Evolutionary conservation across 1,140 invertebrate species (phyloP).

Genomic region (Saccostrea glomerata): DNA sequence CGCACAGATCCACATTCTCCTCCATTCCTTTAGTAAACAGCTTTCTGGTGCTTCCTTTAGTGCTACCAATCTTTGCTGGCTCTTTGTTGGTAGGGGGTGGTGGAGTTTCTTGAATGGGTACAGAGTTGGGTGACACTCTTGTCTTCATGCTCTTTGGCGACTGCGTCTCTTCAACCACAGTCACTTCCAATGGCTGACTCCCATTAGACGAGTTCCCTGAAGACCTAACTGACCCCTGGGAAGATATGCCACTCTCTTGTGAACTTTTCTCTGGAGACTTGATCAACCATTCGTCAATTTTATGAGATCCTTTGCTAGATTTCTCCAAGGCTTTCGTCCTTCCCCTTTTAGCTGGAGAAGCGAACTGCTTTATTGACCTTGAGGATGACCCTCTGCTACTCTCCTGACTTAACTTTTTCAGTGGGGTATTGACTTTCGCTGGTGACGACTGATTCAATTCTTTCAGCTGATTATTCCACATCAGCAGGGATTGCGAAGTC

Average conservation of each 20-base stretch:
- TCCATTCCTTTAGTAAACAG: constrained; percentile 53
- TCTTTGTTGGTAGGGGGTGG: constrained; percentile 50
- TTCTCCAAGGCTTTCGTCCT: background rate
- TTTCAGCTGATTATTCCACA: constrained; percentile 57
- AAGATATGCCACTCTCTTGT: background rate
- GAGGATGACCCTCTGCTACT: constrained; percentile 22
- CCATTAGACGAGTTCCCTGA: background rate
- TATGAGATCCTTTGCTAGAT: background rate
- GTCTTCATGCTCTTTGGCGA: constrained; percentile 61
- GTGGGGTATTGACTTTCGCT: background rate
- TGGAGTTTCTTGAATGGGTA: constrained; percentile 63
- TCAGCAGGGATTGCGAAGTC: constrained; percentile 52
- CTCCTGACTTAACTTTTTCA: background rate
- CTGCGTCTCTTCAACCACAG: constrained; percentile 70
- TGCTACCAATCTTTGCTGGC: background rate
- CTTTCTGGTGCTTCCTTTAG: constrained; percentile 57
- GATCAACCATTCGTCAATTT: constrained; percentile 66
- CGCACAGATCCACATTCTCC: constrained; percentile 39
- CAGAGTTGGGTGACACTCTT: background rate
- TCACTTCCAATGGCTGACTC: constrained; percentile 16
- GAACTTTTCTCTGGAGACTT: constrained; percentile 51
- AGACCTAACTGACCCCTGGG: background rate
- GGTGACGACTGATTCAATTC: constrained; percentile 49
- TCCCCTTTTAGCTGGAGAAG: constrained; percentile 1
- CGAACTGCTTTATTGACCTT: constrained; percentile 54